A percentile compares a stretch with the other conserved stretches of the same genome.
Evolutionary conservation across 1,140 invertebrate species (phyloP).

Genomic region (Cotesia chilonis): DNA sequence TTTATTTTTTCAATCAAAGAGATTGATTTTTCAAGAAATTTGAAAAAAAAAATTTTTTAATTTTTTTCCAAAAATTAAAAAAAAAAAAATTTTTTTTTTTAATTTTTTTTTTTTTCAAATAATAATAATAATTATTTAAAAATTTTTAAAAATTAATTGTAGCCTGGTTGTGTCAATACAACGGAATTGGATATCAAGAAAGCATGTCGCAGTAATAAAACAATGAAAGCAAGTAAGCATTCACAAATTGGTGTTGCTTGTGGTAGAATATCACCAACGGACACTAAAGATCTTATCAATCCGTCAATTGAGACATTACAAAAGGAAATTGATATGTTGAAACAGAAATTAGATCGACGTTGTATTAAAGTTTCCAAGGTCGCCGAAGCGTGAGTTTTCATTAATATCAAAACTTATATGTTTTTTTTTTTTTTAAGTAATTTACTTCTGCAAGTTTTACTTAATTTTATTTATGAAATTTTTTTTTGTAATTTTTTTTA

Average conservation of each 20-base stretch:
- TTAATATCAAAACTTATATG: no score
- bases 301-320: slow-evolving; percentile 67
- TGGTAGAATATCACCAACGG: slow-evolving; percentile 72
- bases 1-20: not conserved
- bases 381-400: slow-evolving; percentile 86
- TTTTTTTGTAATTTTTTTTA: slow-evolving; percentile 54
- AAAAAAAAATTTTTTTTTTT: no score
- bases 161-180: slow-evolving; percentile 97
- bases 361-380: slow-evolving; percentile 98
- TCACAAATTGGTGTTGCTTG: slow-evolving; percentile 65
- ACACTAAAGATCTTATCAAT: slow-evolving; percentile 63
- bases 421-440: slow-evolving; percentile 17
- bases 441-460: not conserved
- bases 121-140: no score
- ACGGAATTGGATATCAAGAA: slow-evolving; percentile 99
- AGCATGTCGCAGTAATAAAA: slow-evolving; percentile 85
- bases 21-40: no score
- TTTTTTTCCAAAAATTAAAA: no score
- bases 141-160: not conserved
- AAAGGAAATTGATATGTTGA: slow-evolving; percentile 74
- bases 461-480: no score
- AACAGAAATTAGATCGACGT: slow-evolving; percentile 82
- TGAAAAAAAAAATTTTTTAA: no score
- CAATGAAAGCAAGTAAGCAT: slow-evolving; percentile 68
- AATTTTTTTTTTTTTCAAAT: no score